Percentiles rank a stretch among this genome's conserved stretches.
phyloP scores from a whole-genome alignment of 2,888 invertebrate genomes.

The Petrolisthes manimaculis region DNA sequence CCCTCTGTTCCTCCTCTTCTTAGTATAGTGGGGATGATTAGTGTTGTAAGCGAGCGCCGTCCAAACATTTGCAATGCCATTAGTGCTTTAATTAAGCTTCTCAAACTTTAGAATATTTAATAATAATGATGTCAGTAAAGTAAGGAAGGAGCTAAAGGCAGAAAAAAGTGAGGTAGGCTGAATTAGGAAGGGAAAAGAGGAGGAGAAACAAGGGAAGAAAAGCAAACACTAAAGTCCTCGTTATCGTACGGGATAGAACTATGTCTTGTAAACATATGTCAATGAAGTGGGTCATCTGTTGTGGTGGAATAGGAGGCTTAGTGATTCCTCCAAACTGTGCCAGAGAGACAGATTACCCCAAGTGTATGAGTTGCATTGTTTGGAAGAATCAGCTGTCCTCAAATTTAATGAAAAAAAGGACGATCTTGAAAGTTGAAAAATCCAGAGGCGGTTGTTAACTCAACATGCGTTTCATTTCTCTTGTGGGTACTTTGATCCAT shows the following conservation, averaged over 20 bases:
- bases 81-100: constrained; percentile 42
- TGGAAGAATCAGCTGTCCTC: too few relatives aligned
- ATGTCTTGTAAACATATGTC: neutral
- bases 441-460: too few relatives aligned
- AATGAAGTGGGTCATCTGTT: too few relatives aligned
- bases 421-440: too few relatives aligned
- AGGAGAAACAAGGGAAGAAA: constrained; percentile 19
- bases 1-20: neutral
- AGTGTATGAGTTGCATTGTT: too few relatives aligned
- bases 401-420: too few relatives aligned
- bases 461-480: too few relatives aligned
- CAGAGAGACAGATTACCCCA: too few relatives aligned
- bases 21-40: constrained; percentile 15
- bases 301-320: too few relatives aligned
- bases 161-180: neutral
- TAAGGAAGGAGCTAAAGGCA: constrained; percentile 11
- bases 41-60: constrained; percentile 22
- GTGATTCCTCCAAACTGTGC: too few relatives aligned
- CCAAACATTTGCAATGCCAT: constrained; percentile 39
- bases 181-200: constrained; percentile 4
- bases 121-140: constrained; percentile 34
- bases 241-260: constrained; percentile 10
- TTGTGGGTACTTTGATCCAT: too few relatives aligned
- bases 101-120: constrained; percentile 42
- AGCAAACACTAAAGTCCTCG: neutral